Percentiles rank a stretch among this genome's conserved stretches.
Evolutionary conservation across 2,113 vertebrate genomes (phyloP).

Genomic region (Machaerirhynchus nigripectus): DNA sequence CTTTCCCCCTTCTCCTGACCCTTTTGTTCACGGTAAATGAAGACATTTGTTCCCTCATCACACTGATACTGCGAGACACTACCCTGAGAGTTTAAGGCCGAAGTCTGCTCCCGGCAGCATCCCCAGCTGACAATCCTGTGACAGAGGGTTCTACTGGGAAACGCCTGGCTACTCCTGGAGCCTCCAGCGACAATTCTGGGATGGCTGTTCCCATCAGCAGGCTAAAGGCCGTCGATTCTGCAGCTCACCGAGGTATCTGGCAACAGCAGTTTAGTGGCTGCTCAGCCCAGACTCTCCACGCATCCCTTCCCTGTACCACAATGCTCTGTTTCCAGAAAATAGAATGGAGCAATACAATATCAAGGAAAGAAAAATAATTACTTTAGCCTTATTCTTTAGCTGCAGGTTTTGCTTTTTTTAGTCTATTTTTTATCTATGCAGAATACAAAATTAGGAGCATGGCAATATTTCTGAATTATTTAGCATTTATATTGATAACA

Average conservation of each 20-base stretch:
- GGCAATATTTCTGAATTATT: background rate
- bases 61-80: background rate
- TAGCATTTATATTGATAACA: background rate
- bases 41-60: background rate
- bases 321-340: accelerated
- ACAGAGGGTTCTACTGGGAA: background rate
- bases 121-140: no score
- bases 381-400: background rate
- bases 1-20: background rate
- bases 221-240: accelerated
- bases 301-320: no score
- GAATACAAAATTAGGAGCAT: background rate
- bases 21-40: background rate
- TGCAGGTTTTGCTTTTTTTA: background rate
- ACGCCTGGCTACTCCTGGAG: accelerated
- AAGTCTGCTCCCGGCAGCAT: background rate
- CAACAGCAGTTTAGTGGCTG: background rate
- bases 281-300: accelerated
- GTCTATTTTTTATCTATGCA: background rate
- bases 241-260: background rate
- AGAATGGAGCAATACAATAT: background rate
- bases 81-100: background rate
- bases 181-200: background rate
- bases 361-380: background rate
- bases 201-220: background rate